Base-by-base conservation (phyloP, 2,113 vertebrate species). In the Callospermophilus lateralis region DNA sequence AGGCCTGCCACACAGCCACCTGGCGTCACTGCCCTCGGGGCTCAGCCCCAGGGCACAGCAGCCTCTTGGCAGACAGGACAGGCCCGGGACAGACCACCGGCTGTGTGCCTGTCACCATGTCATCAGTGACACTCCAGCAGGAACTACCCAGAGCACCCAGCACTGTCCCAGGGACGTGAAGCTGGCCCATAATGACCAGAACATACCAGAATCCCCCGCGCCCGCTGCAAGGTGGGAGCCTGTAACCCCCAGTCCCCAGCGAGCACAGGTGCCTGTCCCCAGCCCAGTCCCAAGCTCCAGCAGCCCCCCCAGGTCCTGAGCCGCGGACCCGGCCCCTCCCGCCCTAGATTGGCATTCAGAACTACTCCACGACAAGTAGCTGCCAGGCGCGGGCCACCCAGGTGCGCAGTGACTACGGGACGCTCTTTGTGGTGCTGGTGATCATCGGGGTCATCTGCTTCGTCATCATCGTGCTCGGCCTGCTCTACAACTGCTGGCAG, bases 401-500 rank as follows among this genome's bases (percentile, higher is more conserved):
- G 96, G 99, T 99, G 0, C 99, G 99, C 94, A 99, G 99, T 0
- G 99, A 99, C 98, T 99, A 99, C n/a, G 99, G 99, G 73, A 99
- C 99, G 16, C 99, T 99, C 81, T 99, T 99, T 37, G 99, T 99
- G 93, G 99, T 99, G 61, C 97, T 99, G 97, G 99, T 99, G 95
- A 99, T 99, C 98, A 99, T 99, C 0, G 99, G 99, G 17, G 99
- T 99, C 34, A 98, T 99, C 96, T 99, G 99, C 30, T 99, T 99
- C 97, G 98, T 99, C 98, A 99, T 99, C 98, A 99, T 99, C 34
- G 98, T 99, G 0, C 98, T 99, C 3, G 99, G 99, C 30, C 98
- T 99, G 90, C 99, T 99, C 84, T 99, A 99, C 97, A 99, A 99
- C 98, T 99, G 99, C 98, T 99, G 99, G 99, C 99, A 99, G 97